Evolutionary conservation across 2,113 vertebrate genomes (phyloP).

Genomic region (Phyllopteryx taeniolatus): DNA sequence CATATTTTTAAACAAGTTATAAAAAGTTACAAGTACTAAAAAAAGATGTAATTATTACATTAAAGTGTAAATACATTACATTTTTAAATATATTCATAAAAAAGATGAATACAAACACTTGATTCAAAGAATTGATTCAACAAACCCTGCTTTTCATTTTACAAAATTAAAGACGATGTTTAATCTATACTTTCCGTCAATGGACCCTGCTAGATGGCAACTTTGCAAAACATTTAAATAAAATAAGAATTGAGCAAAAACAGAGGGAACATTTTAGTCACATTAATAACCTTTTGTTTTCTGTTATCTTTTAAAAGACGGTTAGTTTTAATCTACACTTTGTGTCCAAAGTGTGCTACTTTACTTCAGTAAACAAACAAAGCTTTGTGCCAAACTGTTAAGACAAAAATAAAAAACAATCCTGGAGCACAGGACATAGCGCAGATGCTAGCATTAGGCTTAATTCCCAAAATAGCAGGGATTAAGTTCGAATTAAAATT

Average conservation of each 20-base stretch:
- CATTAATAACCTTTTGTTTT: background rate
- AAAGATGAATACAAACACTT: background rate
- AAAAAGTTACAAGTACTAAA: background rate
- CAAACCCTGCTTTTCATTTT: background rate
- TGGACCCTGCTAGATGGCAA: background rate
- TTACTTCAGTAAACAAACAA: background rate
- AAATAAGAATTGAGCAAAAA: background rate
- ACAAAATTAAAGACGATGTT: background rate
- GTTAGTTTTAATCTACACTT: background rate
- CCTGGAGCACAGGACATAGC: slow-evolving; percentile 40
- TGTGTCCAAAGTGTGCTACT: background rate
- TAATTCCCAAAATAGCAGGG: slow-evolving; percentile 65
- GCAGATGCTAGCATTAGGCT: slow-evolving; percentile 62
- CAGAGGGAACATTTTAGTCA: background rate
- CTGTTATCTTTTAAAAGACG: background rate
- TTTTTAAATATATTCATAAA: background rate
- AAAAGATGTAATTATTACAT: background rate
- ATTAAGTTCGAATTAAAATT: slow-evolving; percentile 65
- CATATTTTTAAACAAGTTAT: background rate
- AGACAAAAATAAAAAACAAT: slow-evolving; percentile 2
- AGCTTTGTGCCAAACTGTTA: background rate
- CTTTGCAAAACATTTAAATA: background rate
- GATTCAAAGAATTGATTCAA: background rate
- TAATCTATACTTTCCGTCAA: background rate
- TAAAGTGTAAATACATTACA: background rate